Evolutionary conservation across 1,140 invertebrate genomes (phyloP).

Genomic region (Drosophila cardini): DNA sequence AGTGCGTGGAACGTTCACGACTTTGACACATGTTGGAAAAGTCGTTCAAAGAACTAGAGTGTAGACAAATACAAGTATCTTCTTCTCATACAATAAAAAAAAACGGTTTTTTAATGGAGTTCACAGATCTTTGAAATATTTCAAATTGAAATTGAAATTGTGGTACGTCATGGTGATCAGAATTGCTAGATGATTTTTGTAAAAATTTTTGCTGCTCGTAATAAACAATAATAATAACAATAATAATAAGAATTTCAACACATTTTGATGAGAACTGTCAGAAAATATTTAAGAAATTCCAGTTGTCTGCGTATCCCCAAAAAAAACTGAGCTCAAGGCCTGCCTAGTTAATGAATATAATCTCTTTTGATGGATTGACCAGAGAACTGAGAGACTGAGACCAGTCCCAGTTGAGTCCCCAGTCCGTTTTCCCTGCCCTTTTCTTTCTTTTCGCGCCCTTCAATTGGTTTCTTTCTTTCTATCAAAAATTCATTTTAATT

Average conservation of each 20-base stretch:
- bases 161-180: slow-evolving; percentile 53
- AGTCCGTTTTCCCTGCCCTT: slow-evolving; percentile 8
- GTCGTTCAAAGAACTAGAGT: slow-evolving; percentile 38
- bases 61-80: slow-evolving; percentile 49
- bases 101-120: slow-evolving; percentile 74
- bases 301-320: slow-evolving; percentile 35
- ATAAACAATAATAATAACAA: slow-evolving; percentile 40
- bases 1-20: slow-evolving; percentile 62
- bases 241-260: slow-evolving; percentile 77
- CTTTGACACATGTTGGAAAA: slow-evolving; percentile 61
- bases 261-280: slow-evolving; percentile 81
- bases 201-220: slow-evolving; percentile 51
- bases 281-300: slow-evolving; percentile 77
- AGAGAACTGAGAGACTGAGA: background rate
- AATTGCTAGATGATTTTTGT: slow-evolving; percentile 75
- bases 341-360: slow-evolving; percentile 80
- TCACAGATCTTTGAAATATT: slow-evolving; percentile 61
- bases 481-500: slow-evolving; percentile 76
- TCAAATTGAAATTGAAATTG: slow-evolving; percentile 42
- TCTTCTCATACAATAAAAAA: no score
- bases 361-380: slow-evolving; percentile 82
- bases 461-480: slow-evolving; percentile 44
- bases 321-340: slow-evolving; percentile 7
- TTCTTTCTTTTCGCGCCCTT: background rate
- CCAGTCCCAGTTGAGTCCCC: slow-evolving; percentile 21